Conservation (phyloP, 2,113 vertebrate genomes). For the Lepus americanus region DNA sequence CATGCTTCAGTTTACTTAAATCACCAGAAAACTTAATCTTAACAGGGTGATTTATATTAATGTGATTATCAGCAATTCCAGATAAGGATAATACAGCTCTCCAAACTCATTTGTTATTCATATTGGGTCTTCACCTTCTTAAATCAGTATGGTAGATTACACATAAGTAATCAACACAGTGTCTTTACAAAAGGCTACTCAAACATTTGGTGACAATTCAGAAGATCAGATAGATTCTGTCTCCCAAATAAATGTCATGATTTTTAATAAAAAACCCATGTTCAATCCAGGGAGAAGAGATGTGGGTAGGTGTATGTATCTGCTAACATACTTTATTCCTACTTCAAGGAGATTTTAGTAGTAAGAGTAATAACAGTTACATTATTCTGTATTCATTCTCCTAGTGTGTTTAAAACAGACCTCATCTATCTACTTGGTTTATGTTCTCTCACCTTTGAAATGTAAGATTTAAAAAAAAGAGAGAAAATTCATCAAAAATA, state of each 20-base stretch:
- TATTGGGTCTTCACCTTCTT: constrained; percentile 8
- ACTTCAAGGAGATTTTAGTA: not conserved
- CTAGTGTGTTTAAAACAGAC: not conserved
- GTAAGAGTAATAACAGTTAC: not conserved
- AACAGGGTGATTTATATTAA: not conserved
- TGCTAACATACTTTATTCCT: constrained; percentile 5
- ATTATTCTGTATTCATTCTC: constrained; percentile 20
- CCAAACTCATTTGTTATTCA: constrained; percentile 36
- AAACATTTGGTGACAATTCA: not conserved
- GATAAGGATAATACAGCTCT: not conserved
- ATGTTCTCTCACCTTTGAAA: not conserved
- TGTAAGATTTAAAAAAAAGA: not conserved
- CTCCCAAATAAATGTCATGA: not conserved
- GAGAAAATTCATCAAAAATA: constrained; percentile 5
- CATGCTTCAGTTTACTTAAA: constrained; percentile 3
- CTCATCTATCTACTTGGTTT: constrained; percentile 18
- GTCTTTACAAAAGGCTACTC: not conserved
- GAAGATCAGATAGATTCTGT: not conserved
- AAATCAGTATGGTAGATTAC: constrained; percentile 11
- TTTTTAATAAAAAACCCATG: not conserved
- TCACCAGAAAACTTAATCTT: not conserved
- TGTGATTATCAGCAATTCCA: constrained; percentile 24
- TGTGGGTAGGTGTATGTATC: not conserved
- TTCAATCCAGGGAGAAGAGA: not conserved
- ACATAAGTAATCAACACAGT: constrained; percentile 6